Evolutionary conservation across 2,797 vertebrate species (phyloP).

Genomic region (Nyctalus aviator): DNA sequence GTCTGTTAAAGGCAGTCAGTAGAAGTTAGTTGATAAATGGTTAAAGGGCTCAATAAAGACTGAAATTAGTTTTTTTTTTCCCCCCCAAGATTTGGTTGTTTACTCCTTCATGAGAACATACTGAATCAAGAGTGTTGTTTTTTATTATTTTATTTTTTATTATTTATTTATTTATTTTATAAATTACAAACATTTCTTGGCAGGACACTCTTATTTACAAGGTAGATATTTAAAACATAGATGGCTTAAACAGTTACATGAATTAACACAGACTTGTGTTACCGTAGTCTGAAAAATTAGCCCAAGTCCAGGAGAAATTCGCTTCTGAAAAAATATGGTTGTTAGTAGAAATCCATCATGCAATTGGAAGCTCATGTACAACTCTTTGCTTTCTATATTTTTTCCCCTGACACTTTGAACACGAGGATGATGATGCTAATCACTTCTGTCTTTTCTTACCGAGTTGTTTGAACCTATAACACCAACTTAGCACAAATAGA

Average conservation of each 20-base stretch:
- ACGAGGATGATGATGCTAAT: slow-evolving; percentile 28
- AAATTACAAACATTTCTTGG: background rate
- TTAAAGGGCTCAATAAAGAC: background rate
- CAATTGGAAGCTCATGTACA: background rate
- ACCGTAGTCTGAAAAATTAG: background rate
- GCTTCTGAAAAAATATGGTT: background rate
- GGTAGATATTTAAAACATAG: background rate
- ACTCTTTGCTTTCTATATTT: background rate
- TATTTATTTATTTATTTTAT: background rate
- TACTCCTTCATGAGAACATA: background rate
- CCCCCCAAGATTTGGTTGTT: background rate
- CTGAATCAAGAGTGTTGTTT: background rate
- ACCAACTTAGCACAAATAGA: slow-evolving; percentile 29
- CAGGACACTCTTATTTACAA: background rate
- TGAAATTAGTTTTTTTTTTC: background rate
- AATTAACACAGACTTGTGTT: background rate
- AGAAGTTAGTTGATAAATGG: background rate
- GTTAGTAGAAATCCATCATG: background rate
- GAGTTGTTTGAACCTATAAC: background rate
- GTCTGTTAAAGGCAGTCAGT: background rate
- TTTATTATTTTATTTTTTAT: background rate
- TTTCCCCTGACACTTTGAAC: slow-evolving; percentile 41
- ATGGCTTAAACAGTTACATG: background rate
- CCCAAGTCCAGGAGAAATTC: background rate
- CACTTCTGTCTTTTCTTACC: background rate